Base-by-base conservation (phyloP, 2,113 vertebrate species). In the Proteles cristata region DNA sequence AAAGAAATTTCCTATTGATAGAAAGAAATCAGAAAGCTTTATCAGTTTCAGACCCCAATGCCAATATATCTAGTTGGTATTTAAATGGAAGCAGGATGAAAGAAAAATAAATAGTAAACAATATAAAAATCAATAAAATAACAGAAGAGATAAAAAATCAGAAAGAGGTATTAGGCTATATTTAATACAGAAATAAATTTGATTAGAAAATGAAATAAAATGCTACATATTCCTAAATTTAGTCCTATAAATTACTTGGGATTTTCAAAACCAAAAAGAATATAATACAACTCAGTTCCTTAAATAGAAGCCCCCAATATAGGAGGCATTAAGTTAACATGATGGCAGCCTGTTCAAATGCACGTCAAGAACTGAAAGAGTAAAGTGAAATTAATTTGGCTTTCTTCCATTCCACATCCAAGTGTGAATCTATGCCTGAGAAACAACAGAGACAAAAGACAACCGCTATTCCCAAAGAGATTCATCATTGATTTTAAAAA, bases 361-460 rank as follows among this genome's bases (percentile, higher is more conserved):
- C 28, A 50, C 21, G 25, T 94, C 90, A 96, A 96, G 73, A 77
- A 55, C 35, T 43, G 12, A 92, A 88, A 80, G 45, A 90, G 61
- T 53, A 83, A 92, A 95, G 35, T 73, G 17, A 66, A 73, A 96
- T 97, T 97, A 95, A 92, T 79, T 68, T 94, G 92, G n/a, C 74
- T 90, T 93, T 81, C 79, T 97, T 95, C 66, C 76, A 84, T 88
- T 92, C 65, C 48, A 90, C 88, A 88, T 88, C 53, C 71, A 85
- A 95, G 87, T 77, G 65, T 90, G 94, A 96, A 88, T 93, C 92
- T 63, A 84, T 69, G 77, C 58, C 71, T 85, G 68, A 81, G 79
- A 92, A 88, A 77, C 71, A 88, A 88, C 73, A 76, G 73, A 96
- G 80, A 84, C 94, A 77, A 96, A 96, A 96, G 69, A 85, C 80